A percentile compares a stretch with the other conserved stretches of the same genome.
These are phyloP conservation scores for Adelosebastes latens DNA, from an alignment of 2,797 vertebrate species.

Conservation along the genomic window DNA sequence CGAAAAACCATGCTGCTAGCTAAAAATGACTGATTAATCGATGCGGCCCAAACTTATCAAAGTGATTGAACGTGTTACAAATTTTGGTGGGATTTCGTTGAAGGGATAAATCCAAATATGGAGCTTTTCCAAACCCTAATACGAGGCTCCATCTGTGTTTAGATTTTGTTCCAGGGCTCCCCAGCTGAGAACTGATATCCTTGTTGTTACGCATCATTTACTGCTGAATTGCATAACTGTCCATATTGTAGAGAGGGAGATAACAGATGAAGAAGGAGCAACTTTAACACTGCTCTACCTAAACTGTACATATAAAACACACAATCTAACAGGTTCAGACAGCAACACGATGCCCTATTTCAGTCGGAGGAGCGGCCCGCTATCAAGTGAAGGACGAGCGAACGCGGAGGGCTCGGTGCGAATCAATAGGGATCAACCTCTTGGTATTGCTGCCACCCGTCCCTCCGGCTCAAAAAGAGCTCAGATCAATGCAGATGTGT, in stretches of 20 bases:
- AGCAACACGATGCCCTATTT: conserved; percentile 43
- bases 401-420: conserved; percentile 21
- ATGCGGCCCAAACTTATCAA: background rate
- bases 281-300: background rate
- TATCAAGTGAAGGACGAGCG: conserved; percentile 60
- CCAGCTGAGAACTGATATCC: conserved; percentile 29
- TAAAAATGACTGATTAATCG: no score
- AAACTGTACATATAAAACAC: background rate
- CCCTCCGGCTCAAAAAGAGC: conserved; percentile 34
- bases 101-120: background rate
- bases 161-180: conserved; percentile 14
- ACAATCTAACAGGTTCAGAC: conserved; percentile 35
- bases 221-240: conserved; percentile 36
- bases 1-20: no score
- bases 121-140: background rate
- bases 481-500: conserved; percentile 71
- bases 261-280: conserved; percentile 19
- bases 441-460: conserved; percentile 51
- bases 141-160: conserved; percentile 40
- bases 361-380: conserved; percentile 45
- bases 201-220: conserved; percentile 45
- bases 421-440: conserved; percentile 74
- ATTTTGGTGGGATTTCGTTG: background rate
- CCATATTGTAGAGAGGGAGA: conserved; percentile 2
- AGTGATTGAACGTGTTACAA: background rate